phyloP scores from a whole-genome alignment of 2,888 invertebrate genomes.

The Athalia cordata region DNA sequence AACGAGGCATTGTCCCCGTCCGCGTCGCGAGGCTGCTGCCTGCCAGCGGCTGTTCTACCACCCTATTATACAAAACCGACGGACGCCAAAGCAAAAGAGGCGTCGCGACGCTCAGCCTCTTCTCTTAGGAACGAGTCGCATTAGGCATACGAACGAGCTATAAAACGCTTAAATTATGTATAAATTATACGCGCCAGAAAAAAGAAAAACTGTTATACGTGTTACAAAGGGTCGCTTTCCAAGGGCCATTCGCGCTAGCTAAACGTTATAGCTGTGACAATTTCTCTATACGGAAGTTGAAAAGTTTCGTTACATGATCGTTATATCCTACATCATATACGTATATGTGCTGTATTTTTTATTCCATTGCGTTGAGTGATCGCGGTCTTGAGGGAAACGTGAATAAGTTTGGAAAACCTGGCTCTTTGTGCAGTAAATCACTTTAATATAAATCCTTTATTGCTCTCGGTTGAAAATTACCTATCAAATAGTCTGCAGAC shows the following conservation, averaged over 20 bases:
- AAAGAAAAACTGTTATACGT: slow-evolving; percentile 10
- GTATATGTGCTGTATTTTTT: background rate
- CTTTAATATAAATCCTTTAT: slow-evolving; percentile 38
- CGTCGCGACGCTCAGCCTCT: background rate
- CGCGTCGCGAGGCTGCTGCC: slow-evolving; percentile 48
- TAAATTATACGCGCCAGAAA: slow-evolving; percentile 61
- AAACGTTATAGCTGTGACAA: background rate
- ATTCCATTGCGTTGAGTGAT: background rate
- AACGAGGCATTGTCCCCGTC: slow-evolving; percentile 69
- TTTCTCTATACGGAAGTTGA: background rate
- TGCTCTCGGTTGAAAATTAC: slow-evolving; percentile 39
- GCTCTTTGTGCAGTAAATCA: slow-evolving; percentile 35
- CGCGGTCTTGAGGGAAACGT: background rate
- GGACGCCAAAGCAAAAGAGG: slow-evolving; percentile 35
- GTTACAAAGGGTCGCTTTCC: slow-evolving; percentile 9
- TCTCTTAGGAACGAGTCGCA: slow-evolving; percentile 46
- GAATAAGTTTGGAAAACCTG: background rate
- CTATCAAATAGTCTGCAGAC: slow-evolving; percentile 46
- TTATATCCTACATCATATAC: background rate
- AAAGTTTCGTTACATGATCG: no score
- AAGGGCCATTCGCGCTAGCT: slow-evolving; percentile 9
- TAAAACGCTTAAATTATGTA: slow-evolving; percentile 62
- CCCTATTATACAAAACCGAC: background rate
- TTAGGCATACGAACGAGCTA: slow-evolving; percentile 63
- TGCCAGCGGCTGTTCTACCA: background rate